A percentile compares a stretch with the other conserved stretches of the same genome.
Conservation (phyloP, 1,140 invertebrate genomes). For the Achroia grisella region DNA sequence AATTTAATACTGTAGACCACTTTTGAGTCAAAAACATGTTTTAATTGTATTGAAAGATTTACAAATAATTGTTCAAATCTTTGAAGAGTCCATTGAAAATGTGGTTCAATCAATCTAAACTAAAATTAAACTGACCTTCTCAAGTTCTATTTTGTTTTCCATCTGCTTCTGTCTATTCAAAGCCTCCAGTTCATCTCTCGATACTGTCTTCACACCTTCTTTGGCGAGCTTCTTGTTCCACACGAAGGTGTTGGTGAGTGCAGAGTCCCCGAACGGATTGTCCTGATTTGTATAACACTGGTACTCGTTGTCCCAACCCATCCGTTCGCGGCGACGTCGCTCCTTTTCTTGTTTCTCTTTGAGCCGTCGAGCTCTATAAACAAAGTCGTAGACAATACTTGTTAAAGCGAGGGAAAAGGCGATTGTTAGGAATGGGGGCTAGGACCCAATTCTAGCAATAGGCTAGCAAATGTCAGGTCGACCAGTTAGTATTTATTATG, state of each 20-base stretch:
- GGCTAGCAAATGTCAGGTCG: no score
- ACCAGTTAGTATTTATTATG: no score
- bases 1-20: no score
- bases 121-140: constrained; percentile 77
- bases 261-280: constrained; percentile 98
- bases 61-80: no score
- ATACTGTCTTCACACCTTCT: constrained; percentile 89
- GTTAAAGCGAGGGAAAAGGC: no score
- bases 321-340: constrained; percentile 87
- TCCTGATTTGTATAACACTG: constrained; percentile 97
- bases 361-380: constrained; percentile 82
- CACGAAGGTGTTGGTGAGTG: constrained; percentile 90
- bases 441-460: no score
- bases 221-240: constrained; percentile 98
- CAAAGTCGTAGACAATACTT: no score
- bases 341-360: constrained; percentile 95
- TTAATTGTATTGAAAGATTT: no score
- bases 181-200: constrained; percentile 88
- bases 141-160: constrained; percentile 91
- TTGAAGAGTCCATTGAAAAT: no score
- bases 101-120: no score
- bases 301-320: constrained; percentile 98
- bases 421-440: no score
- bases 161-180: constrained; percentile 90
- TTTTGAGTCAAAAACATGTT: no score